phyloP scores from a whole-genome alignment of 2,888 invertebrate genomes.

The Oxycera nigricornis region DNA sequence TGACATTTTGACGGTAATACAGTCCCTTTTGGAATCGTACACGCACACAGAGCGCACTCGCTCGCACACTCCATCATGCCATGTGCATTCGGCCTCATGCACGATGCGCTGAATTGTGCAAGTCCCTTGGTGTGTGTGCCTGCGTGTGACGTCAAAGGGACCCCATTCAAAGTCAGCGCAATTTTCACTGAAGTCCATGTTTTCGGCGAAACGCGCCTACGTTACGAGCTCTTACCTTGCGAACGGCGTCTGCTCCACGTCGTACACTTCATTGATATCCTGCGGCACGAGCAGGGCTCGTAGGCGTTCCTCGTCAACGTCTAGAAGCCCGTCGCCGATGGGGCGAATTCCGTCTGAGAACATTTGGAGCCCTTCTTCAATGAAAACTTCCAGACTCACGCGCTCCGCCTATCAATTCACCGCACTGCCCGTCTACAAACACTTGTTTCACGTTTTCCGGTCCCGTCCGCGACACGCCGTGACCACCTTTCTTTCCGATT shows the following conservation, averaged over 20 bases:
- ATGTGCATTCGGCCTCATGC: neutral
- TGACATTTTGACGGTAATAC: constrained; percentile 36
- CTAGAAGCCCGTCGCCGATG: constrained; percentile 74
- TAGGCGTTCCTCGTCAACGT: constrained; percentile 73
- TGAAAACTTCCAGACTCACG: neutral
- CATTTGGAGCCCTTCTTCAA: constrained; percentile 5
- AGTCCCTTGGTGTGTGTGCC: neutral
- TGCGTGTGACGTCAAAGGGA: neutral
- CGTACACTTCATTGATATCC: constrained; percentile 78
- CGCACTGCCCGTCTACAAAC: neutral
- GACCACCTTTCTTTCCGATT: constrained; percentile 8
- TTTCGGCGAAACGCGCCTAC: no score
- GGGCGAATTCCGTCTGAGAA: constrained; percentile 60
- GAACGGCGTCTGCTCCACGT: constrained; percentile 83
- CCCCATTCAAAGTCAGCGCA: neutral
- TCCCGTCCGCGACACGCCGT: neutral
- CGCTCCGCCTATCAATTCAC: neutral
- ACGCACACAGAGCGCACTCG: constrained; percentile 1
- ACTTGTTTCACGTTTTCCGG: constrained; percentile 22
- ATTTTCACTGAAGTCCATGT: neutral
- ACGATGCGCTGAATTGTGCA: neutral
- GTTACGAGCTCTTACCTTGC: constrained; percentile 72
- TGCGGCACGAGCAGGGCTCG: constrained; percentile 74
- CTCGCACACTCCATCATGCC: neutral
- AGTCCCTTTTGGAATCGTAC: constrained; percentile 2